phyloP scores from a whole-genome alignment of 2,113 vertebrate genomes.

The Pterocles burchelli region DNA sequence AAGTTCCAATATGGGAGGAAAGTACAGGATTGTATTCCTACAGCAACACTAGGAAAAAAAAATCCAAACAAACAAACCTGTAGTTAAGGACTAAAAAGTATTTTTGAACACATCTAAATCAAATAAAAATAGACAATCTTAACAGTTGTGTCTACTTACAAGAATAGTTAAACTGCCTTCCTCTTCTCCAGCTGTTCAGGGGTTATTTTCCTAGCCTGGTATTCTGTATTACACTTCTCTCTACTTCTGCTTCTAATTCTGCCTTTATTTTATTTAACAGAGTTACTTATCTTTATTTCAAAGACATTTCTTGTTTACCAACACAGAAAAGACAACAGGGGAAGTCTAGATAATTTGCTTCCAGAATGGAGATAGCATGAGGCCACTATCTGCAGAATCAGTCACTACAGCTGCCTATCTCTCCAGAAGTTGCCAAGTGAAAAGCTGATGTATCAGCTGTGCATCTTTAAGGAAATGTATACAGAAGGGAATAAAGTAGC shows the following conservation, averaged over 20 bases:
- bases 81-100: background rate
- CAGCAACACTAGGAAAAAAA: background rate
- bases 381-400: background rate
- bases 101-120: background rate
- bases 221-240: background rate
- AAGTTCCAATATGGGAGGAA: background rate
- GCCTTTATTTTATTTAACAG: background rate
- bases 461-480: background rate
- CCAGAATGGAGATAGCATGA: background rate
- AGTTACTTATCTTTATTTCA: background rate
- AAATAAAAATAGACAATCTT: background rate
- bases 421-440: background rate
- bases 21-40: background rate
- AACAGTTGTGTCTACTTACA: background rate
- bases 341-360: slow-evolving; percentile 9
- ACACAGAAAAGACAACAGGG: background rate
- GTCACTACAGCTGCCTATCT: background rate
- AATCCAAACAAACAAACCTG: background rate
- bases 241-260: background rate
- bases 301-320: background rate
- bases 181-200: background rate
- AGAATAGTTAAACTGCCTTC: background rate
- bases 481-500: background rate
- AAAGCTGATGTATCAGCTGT: background rate
- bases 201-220: background rate